phyloP scores from a whole-genome alignment of 2,888 invertebrate genomes.

The Parasteatoda lunata region DNA sequence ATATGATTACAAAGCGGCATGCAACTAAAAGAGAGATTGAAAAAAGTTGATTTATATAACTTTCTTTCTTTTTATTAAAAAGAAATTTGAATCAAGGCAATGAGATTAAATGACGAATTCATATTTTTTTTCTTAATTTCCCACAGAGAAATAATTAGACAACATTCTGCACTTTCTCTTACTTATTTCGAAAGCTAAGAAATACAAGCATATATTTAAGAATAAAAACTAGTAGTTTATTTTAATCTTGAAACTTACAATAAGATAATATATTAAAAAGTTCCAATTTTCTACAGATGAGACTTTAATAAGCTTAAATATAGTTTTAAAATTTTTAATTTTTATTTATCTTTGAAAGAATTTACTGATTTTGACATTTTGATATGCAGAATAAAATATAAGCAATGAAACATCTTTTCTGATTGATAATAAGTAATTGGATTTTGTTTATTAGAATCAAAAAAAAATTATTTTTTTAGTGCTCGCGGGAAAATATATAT shows the following conservation, averaged over 20 bases:
- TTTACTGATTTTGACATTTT: no score
- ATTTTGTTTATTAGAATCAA: no score
- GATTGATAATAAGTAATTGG: no score
- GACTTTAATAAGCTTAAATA: no score
- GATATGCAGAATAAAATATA: no score
- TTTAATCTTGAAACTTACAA: not conserved
- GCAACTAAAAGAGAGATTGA: not conserved
- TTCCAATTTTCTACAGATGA: no score
- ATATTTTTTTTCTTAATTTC: constrained; percentile 5
- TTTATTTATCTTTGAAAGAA: no score
- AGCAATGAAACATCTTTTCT: no score
- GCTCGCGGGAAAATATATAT: no score
- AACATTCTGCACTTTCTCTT: not conserved
- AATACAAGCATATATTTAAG: not conserved
- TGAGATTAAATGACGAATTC: constrained; percentile 26
- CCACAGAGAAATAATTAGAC: not conserved
- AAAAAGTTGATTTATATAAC: not conserved
- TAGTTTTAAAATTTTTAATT: no score
- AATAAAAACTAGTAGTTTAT: not conserved
- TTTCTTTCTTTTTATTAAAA: constrained; percentile 16
- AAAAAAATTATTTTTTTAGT: no score
- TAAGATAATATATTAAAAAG: not conserved
- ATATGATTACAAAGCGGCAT: constrained; percentile 57
- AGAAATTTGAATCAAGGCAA: constrained; percentile 26
- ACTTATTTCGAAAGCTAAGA: constrained; percentile 14